Percentiles rank a stretch among this genome's conserved stretches.
These are phyloP conservation scores for Lepidostoma basale DNA, from an alignment of 1,140 invertebrate species.

Conservation along the genomic window DNA sequence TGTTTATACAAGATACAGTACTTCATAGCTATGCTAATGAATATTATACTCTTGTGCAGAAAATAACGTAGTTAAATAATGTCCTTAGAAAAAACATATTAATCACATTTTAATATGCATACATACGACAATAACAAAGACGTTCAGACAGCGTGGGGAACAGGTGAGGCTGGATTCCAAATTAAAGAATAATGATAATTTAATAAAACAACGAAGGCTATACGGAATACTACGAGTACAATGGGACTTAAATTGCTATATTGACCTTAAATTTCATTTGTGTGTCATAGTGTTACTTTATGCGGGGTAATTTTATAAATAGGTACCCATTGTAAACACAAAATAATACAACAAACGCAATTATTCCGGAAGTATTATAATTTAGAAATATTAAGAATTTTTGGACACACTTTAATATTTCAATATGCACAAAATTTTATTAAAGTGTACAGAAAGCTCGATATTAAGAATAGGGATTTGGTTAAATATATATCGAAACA, in stretches of 20 bases:
- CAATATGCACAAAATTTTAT: background rate
- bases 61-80: background rate
- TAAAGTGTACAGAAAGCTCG: background rate
- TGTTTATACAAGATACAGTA: too few relatives aligned
- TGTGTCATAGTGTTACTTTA: background rate
- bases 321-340: background rate
- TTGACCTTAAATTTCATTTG: constrained; percentile 11
- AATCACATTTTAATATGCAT: constrained; percentile 26
- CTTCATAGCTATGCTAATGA: background rate
- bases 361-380: background rate
- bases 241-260: constrained; percentile 1
- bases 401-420: background rate
- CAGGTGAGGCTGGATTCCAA: constrained; percentile 12
- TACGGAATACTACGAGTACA: constrained; percentile 9
- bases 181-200: constrained; percentile 21
- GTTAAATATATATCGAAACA: too few relatives aligned
- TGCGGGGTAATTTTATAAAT: background rate
- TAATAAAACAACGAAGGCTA: constrained; percentile 5
- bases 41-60: background rate
- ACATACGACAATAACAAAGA: constrained; percentile 12
- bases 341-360: background rate
- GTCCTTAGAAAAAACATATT: constrained; percentile 9
- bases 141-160: constrained; percentile 9
- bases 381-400: background rate
- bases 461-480: too few relatives aligned